Base-by-base conservation (phyloP, 2,888 invertebrate genomes). In the Hydrotaea cyrtoneurina region DNA sequence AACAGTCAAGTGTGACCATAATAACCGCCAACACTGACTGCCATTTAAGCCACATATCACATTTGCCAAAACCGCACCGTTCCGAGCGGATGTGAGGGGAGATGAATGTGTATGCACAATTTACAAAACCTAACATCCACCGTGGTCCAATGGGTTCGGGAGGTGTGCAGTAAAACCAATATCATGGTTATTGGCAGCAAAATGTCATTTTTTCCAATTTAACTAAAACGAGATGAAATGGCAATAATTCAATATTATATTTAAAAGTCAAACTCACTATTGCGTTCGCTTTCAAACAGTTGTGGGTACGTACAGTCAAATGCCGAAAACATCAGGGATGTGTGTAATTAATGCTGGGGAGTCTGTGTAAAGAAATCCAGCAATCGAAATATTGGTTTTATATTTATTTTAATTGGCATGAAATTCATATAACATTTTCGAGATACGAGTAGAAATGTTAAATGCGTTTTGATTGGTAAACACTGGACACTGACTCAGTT, bases 11-110 rank as follows among this genome's bases (percentile, higher is more conserved):
- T 74, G 53, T 76, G 81, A 82, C 79, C 79, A 50, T 85, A 77
- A 77, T 74, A 82, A 74, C 85, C 79, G 55, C 82, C 59, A 79
- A 80, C 73, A 77, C 71, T 74, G 82, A 82, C 82, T 82, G 77
- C 21, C 39, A 79, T 74, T 80, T 76, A 74, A 77, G 79, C 79
- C 82, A 82, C 85, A 85, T 57, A 77, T 79, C 76, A 77, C 81
- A 85, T 73, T 39, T 64, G 19, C 17, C 43, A 72, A 73, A 72
- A 80, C 72, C 15, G 43, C 43, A 19, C 13, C n/a, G n/a, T n/a
- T n/a, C n/a, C n/a, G n/a, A n/a, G n/a, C n/a, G n/a, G n/a, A n/a
- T n/a, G n/a, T n/a, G n/a, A n/a, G n/a, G n/a, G n/a, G n/a, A n/a
- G n/a, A n/a, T n/a, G n/a, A n/a, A n/a, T 50, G 50, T 62, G 62